Percentiles rank a stretch among this genome's conserved stretches.
phyloP scores from a whole-genome alignment of 2,113 vertebrate species.

The Actenoides lindsayi region DNA sequence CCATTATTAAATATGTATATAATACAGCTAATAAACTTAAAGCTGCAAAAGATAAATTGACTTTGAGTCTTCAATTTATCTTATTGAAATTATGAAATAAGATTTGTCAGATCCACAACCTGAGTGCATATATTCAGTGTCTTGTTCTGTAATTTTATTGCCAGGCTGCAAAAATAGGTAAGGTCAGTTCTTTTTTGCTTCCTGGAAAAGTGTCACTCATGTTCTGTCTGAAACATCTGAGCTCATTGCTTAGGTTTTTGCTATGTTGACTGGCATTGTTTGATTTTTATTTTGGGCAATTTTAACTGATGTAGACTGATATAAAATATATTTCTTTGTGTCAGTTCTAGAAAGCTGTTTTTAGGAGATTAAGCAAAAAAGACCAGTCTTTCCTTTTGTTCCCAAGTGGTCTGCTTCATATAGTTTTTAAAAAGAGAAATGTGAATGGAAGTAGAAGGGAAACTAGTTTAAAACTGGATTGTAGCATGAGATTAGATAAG shows the following conservation, averaged over 20 bases:
- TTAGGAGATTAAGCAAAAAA: background rate
- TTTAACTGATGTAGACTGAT: background rate
- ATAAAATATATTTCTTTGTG: background rate
- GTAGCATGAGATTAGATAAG: background rate
- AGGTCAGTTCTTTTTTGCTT: background rate
- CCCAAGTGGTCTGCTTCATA: background rate
- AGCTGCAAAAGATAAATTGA: background rate
- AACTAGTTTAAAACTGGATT: background rate
- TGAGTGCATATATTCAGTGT: background rate
- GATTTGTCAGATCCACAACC: too few species aligned
- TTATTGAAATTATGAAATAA: background rate
- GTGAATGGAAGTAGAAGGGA: background rate
- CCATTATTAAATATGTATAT: background rate
- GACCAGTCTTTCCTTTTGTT: background rate
- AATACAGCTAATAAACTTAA: background rate
- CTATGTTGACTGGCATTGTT: background rate
- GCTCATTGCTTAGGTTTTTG: background rate
- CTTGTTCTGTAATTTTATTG: background rate
- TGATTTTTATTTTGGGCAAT: background rate
- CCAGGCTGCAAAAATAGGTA: background rate
- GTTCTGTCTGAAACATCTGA: background rate
- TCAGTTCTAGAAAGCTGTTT: background rate
- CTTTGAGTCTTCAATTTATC: background rate
- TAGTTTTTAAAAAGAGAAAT: background rate
- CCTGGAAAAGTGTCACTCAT: background rate